Evolutionary conservation across 2,888 invertebrate species (phyloP), one percentile per base, ranked within the genome.

Genomic region (Cerastis rubricosa): DNA sequence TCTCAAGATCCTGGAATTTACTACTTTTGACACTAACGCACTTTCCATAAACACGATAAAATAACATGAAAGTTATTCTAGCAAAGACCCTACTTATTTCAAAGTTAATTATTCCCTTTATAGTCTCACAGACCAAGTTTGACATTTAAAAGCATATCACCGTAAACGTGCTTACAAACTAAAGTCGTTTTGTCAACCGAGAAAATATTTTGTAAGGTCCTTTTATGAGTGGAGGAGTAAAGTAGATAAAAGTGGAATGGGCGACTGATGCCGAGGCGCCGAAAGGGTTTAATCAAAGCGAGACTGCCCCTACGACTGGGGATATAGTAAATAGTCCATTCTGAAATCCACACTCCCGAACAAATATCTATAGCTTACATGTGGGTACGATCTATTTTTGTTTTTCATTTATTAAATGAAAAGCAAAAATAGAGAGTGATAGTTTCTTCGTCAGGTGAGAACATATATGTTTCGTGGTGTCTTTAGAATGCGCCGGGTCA

Each of bases 271-370:
- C 86, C 87, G 85, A 90, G 87, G 90, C 91, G 90, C 87, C 90
- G 90, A 93, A 94, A 94, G 94, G 93, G 93, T 95, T 94, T 94
- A 95, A 95, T 95, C 94, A 95, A 94, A 94, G 93, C 90, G 90
- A 90, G 90, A 88, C 91, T 91, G 88, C 91, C 90, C 91, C 90
- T 90, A 89, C 92, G 90, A 92, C 90, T 91, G 90, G 89, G 89
- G 90, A 89, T 91, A 91, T 92, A 93, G 94, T 94, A 94, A 94
- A 95, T 88, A 87, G 88, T 81, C 87, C 73, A 85, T 87, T 83
- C 88, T 73, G 83, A 83, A 87, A 88, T 87, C 80, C 88, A 82
- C 85, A 87, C 85, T 78, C 87, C 61, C 71, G 65, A 81, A 76
- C 77, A 71, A 74, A 77, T 81, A 88, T 73, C 78, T 81, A 84